Base-by-base conservation (phyloP, 2,113 vertebrate genomes). In the Thamnophis sirtalis region DNA sequence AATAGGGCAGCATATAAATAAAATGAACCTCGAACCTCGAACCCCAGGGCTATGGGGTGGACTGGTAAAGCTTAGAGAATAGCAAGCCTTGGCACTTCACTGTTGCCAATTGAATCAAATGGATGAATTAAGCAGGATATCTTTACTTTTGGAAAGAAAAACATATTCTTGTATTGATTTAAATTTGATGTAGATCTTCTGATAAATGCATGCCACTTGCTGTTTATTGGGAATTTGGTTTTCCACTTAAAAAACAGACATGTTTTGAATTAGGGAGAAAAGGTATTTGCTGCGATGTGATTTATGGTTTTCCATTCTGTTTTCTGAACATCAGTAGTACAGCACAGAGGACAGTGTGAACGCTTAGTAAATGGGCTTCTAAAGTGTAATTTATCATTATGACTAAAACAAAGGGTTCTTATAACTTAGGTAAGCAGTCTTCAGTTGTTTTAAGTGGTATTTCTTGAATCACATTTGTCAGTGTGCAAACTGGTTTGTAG, bases 221-320 rank as follows among this genome's bases (percentile, higher is more conserved):
- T 48, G 95, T 48, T 93, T 91, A 92, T 0, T 0, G 63, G 89
- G 84, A 90, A 95, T 96, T 87, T 92, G 93, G 13, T 93, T 91
- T 93, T 63, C 51, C 10, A 21, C 84, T 49, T 56, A 92, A 87
- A 96, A 96, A 88, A 43, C 33, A 17, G 91, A 94, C 92, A 94
- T 92, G 92, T 94, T 95, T 0, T 0, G 93, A 95, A 94, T 26
- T 93, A 90, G 93, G 94, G 87, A 73, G 94, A 91, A 95, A 95
- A 95, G n/a, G n/a, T 93, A 94, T 26, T 63, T 93, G 93, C 93
- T 91, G 38, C 88, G 92, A 88, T 95, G 95, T 97, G 96, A 96
- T 96, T 97, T 96, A 96, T 96, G 94, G 95, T 96, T 96, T 95
- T 95, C 95, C 92, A 89, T 95, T 95, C 92, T 92, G 58, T 88